These are phyloP conservation scores for Isichthys henryi DNA, from an alignment of 2,113 vertebrate species.

Conservation along the genomic window DNA sequence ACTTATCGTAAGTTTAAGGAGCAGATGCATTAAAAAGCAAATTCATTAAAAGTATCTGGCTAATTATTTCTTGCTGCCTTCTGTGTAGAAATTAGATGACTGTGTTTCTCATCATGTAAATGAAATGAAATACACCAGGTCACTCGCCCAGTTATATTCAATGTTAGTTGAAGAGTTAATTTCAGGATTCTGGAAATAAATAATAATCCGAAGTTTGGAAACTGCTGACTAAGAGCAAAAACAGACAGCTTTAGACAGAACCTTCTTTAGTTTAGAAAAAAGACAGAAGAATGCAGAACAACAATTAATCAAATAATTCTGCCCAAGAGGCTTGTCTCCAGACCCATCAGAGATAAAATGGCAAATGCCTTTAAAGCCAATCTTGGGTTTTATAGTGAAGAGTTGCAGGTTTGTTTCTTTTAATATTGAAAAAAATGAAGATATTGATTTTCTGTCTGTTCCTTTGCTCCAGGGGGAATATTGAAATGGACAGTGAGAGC, in stretches of 20 bases:
- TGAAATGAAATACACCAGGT: not conserved
- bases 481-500: slow-evolving; percentile 53
- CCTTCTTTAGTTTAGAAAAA: not conserved
- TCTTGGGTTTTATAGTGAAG: slow-evolving; percentile 43
- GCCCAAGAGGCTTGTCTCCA: slow-evolving; percentile 35
- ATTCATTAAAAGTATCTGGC: not conserved
- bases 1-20: not conserved
- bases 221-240: slow-evolving; percentile 6
- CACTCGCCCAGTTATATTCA: not conserved
- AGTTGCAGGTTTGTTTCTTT: slow-evolving; percentile 40
- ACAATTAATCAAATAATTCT: slow-evolving; percentile 43
- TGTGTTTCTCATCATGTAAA: not conserved
- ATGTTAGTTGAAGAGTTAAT: not conserved
- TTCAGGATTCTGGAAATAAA: not conserved
- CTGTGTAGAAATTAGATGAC: not conserved
- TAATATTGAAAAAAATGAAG: slow-evolving; percentile 56
- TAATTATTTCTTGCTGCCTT: slow-evolving; percentile 15
- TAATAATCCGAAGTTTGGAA: slow-evolving; percentile 11
- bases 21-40: not conserved
- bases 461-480: slow-evolving; percentile 49
- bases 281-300: slow-evolving; percentile 21
- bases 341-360: slow-evolving; percentile 40
- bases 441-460: slow-evolving; percentile 59
- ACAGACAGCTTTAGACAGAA: not conserved
- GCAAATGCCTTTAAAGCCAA: slow-evolving; percentile 44